phyloP scores from a whole-genome alignment of 64 coral and sea anemone species.

The Hydrozoanthus tunicans region DNA sequence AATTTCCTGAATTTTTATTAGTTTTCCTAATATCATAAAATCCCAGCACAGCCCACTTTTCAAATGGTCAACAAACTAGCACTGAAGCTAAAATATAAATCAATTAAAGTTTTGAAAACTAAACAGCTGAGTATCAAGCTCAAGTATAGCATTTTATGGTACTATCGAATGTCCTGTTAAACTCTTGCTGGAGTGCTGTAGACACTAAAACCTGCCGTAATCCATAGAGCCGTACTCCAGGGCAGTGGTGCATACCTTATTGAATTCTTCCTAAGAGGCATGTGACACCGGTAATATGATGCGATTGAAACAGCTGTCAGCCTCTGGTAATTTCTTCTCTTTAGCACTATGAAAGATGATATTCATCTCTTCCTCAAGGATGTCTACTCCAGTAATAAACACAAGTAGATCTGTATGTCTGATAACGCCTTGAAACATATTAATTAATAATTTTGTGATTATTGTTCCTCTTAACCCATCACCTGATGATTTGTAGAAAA shows the following conservation, averaged over 20 bases:
- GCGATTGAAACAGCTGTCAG: conserved; percentile 34
- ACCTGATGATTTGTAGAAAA: neutral
- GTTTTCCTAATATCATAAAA: conserved; percentile 23
- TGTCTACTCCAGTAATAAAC: conserved; percentile 25
- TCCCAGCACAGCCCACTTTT: neutral
- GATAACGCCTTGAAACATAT: conserved; percentile 23
- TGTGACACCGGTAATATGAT: conserved; percentile 21
- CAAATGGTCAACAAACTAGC: conserved; percentile 16
- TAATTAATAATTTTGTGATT: conserved; percentile 23
- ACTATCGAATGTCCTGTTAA: conserved; percentile 15
- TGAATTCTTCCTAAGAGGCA: conserved; percentile 25
- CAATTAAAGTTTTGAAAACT: conserved; percentile 3
- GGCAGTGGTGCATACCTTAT: conserved; percentile 22
- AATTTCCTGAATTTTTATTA: conserved; percentile 11
- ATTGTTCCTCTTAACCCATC: neutral
- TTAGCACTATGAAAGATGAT: conserved; percentile 3
- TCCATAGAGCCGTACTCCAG: conserved; percentile 14
- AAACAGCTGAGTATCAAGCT: conserved; percentile 21
- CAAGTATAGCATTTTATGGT: conserved; percentile 3
- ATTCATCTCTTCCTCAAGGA: neutral
- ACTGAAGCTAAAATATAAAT: conserved; percentile 32
- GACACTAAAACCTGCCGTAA: conserved; percentile 34
- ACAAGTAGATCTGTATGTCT: conserved; percentile 28
- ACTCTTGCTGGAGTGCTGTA: neutral
- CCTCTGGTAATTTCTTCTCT: conserved; percentile 13